Conservation (phyloP, 2,888 invertebrate species). For the Sclerodermus sp. region DNA sequence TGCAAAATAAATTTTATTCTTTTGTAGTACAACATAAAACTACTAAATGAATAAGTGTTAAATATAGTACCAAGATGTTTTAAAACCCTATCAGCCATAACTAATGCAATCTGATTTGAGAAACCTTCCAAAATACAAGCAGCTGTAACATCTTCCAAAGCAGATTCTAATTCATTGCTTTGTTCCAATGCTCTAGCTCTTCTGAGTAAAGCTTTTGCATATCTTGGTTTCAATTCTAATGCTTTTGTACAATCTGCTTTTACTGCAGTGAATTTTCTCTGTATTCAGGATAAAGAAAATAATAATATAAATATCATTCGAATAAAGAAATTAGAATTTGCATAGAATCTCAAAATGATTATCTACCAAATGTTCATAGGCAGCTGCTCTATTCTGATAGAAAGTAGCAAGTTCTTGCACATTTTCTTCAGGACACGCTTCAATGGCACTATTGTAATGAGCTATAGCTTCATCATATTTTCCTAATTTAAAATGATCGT, state of each 20-base stretch:
- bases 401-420: slow-evolving; percentile 81
- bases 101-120: slow-evolving; percentile 76
- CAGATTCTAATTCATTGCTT: slow-evolving; percentile 75
- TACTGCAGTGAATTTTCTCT: slow-evolving; percentile 79
- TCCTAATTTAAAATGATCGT: slow-evolving; percentile 79
- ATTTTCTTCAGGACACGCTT: slow-evolving; percentile 77
- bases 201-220: slow-evolving; percentile 84
- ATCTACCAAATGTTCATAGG: slow-evolving; percentile 81
- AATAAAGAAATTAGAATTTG: not conserved
- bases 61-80: slow-evolving; percentile 74
- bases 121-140: slow-evolving; percentile 90
- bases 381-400: slow-evolving; percentile 95
- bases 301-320: no score
- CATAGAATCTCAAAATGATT: not conserved
- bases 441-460: slow-evolving; percentile 91
- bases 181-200: slow-evolving; percentile 83
- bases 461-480: slow-evolving; percentile 90
- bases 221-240: slow-evolving; percentile 79
- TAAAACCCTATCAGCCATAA: slow-evolving; percentile 85
- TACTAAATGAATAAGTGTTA: no score
- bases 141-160: slow-evolving; percentile 90
- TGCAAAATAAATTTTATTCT: no score
- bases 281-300: slow-evolving; percentile 8
- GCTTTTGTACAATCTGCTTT: slow-evolving; percentile 87
- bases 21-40: no score